Evolutionary conservation across 2,888 invertebrate species (phyloP).

Genomic region (Trissolcus brochymenae): DNA sequence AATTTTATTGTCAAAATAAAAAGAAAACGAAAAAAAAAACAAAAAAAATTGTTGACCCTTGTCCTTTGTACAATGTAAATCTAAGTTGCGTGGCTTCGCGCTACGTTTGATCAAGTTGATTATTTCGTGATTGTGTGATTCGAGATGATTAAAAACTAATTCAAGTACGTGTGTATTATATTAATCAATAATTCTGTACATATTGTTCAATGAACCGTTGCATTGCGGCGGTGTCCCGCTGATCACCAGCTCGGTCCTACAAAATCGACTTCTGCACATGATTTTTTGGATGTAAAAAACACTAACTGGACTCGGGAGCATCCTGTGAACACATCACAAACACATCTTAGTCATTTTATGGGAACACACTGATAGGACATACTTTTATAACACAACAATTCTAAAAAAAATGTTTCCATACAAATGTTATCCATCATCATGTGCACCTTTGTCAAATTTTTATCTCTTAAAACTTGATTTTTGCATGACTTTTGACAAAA

Average conservation of each 20-base stretch:
- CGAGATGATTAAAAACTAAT: constrained; percentile 53
- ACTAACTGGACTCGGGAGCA: constrained; percentile 47
- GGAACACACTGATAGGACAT: too few relatives aligned
- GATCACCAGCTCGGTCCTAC: constrained; percentile 35
- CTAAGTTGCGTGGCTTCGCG: constrained; percentile 51
- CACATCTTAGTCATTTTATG: too few relatives aligned
- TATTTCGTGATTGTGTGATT: constrained; percentile 43
- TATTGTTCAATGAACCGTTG: constrained; percentile 52
- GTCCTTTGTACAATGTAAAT: constrained; percentile 50
- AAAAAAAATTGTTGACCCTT: constrained; percentile 31
- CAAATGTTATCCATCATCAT: too few relatives aligned
- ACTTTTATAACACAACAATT: too few relatives aligned
- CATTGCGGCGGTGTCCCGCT: constrained; percentile 37
- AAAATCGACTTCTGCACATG: constrained; percentile 43
- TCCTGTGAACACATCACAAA: constrained; percentile 43
- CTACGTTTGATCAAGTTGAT: constrained; percentile 49
- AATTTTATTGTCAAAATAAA: constrained; percentile 4
- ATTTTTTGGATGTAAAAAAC: constrained; percentile 28
- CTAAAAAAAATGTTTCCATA: too few relatives aligned
- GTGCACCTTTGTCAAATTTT: too few relatives aligned
- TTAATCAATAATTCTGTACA: constrained; percentile 57
- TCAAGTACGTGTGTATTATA: constrained; percentile 56
- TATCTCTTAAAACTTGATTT: not conserved
- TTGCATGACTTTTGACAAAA: not conserved
- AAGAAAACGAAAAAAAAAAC: too few relatives aligned